A percentile compares a stretch with the other conserved stretches of the same genome.
phyloP scores from a whole-genome alignment of 2,113 vertebrate species.

The Octodon degus region DNA sequence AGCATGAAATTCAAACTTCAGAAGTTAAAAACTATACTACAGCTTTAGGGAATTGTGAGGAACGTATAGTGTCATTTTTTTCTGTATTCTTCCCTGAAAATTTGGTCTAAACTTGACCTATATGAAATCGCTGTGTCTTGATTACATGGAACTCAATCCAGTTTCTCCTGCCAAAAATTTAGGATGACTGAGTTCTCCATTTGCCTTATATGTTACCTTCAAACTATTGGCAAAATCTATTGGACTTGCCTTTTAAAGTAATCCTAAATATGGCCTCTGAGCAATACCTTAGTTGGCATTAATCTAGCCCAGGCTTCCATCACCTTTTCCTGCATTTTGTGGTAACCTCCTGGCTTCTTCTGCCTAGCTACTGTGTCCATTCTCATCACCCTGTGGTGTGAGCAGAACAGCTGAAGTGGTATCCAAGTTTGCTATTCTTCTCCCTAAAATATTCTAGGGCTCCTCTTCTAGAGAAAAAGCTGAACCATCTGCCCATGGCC shows the following conservation, averaged over 20 bases:
- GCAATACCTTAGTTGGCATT: not conserved
- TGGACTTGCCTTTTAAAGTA: not conserved
- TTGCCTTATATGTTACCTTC: not conserved
- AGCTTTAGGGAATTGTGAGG: not conserved
- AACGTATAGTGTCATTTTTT: not conserved
- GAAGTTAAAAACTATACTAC: not conserved
- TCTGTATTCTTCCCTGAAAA: not conserved
- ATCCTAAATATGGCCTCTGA: not conserved
- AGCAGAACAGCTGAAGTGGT: not conserved
- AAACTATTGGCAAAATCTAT: not conserved
- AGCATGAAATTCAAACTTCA: conserved; percentile 3
- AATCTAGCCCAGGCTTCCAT: not conserved
- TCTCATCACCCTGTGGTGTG: not conserved
- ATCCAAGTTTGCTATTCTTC: rapidly evolving
- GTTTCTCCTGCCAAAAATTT: not conserved
- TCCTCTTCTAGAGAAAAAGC: not conserved
- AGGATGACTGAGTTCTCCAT: not conserved
- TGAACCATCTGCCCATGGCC: not conserved
- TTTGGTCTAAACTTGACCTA: not conserved
- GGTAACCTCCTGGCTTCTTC: not conserved
- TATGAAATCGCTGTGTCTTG: not conserved
- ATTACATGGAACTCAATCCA: not conserved
- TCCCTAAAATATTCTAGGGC: not conserved
- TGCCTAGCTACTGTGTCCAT: not conserved
- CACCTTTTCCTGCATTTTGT: not conserved